Evolutionary conservation across 37 sponge, comb jelly and placozoan genomes (phyloP).

Genomic region (Diacarnus erythraeanus): DNA sequence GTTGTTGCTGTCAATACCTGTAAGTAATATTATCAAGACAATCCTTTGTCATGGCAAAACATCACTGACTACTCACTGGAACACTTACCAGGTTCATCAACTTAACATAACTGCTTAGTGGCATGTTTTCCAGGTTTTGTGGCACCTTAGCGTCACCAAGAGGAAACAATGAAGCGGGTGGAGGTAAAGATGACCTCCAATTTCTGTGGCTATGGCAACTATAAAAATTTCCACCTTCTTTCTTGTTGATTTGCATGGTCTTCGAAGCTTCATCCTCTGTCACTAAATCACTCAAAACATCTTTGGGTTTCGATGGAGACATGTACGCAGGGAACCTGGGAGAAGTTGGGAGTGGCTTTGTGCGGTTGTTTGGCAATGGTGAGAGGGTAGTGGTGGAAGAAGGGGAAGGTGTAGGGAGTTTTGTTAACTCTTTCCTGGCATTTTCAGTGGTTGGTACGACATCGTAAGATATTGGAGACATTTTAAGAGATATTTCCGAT

Average conservation of each 20-base stretch:
- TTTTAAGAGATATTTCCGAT: not conserved
- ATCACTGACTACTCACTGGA: not conserved
- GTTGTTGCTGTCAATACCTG: no score
- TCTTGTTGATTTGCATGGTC: no score
- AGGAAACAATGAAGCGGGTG: not conserved
- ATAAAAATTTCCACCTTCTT: not conserved
- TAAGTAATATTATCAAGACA: no score
- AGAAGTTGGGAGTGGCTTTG: not conserved
- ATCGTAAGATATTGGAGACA: not conserved
- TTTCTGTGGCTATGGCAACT: not conserved
- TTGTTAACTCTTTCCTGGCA: not conserved
- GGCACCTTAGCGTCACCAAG: not conserved
- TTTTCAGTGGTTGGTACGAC: no score
- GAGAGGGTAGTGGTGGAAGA: not conserved
- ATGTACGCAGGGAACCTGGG: no score
- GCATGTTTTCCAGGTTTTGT: not conserved
- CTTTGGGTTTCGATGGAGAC: no score
- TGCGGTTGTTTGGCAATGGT: not conserved
- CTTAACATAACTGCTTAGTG: slow-evolving; percentile 19
- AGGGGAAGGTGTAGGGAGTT: not conserved
- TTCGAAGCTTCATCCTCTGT: no score
- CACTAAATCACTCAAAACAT: no score
- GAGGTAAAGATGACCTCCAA: not conserved
- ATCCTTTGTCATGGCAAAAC: no score
- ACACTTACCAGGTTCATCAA: slow-evolving; percentile 24